Base-by-base conservation (phyloP, 2,113 vertebrate genomes). In the Nesospiza acunhae region DNA sequence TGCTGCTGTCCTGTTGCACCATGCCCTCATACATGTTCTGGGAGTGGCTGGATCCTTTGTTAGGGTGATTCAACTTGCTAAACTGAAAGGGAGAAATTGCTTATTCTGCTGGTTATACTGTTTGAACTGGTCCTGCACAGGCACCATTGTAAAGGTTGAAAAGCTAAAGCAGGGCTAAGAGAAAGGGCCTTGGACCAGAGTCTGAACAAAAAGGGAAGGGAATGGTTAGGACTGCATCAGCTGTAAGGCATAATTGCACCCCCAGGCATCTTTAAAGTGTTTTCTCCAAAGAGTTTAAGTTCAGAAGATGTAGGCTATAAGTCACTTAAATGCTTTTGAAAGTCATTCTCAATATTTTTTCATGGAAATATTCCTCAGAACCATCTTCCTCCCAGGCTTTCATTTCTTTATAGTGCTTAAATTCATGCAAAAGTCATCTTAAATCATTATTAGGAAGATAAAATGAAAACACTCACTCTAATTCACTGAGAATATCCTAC, bases 391-490 rank as follows among this genome's bases (percentile, higher is more conserved):
- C 66, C 56, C 56, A 55, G 93, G 81, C 68, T 86, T 87, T 94
- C 52, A 84, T 93, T 89, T 89, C 68, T 90, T 79, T 92, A 84
- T 74, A 66, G 83, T 5, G 14, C 68, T 92, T 77, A 86, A 95
- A 95, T 86, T 88, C 69, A 87, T 56, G 69, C 87, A 89, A 72
- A 94, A 94, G 87, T 82, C 60, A 94, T 72, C 91, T 89, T 94
- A 89, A 94, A 85, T 94, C 89, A 94, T 81, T 89, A 89, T 81
- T 86, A 90, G 69, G 83, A 86, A 93, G 91, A 93, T 86, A 92
- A 94, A 95, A 92, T 90, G 80, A 93, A 92, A 94, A 88, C 72
- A 88, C 64, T 94, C 79, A 42, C 88, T 93, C 83, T 94, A 92
- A 95, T 92, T 91, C 83, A 94, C 88, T 28, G 28, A 74, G 83